Base-by-base conservation (phyloP, 2,888 invertebrate genomes). In the Pharmacophagus antenor region DNA sequence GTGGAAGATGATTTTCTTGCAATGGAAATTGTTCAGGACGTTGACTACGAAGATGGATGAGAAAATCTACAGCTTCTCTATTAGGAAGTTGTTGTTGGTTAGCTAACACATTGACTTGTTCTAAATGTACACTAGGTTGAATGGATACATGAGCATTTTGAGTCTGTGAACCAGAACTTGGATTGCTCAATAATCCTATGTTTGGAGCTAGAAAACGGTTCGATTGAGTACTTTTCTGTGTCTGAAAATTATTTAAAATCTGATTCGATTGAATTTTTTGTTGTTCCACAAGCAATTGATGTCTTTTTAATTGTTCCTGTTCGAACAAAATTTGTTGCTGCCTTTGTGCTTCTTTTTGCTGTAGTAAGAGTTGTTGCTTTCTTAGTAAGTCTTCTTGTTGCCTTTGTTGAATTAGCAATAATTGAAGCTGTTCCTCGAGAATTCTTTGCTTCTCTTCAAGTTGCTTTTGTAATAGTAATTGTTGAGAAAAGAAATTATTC, bases 311-410 rank as follows among this genome's bases (percentile, higher is more conserved):
- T 62, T 82, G 80, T 55, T 80, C 77, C 61, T 80, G 80, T 62
- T 78, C 74, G 61, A 73, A 73, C 51, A 73, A 62, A 25, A 74
- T 48, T 62, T 81, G 78, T 63, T 84, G 85, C 50, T 86, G 78
- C 23, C 82, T 80, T 61, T 91, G 87, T 10, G 79, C 69, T 66
- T 91, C 88, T 61, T 91, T 86, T 67, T 91, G 88, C 67, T 86
- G 85, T 5, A 88, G 91, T 6, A 94, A 74, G 62, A 93, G 80
- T 69, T 94, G 93, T 70, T 95, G 93, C 67, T 94, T 93, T 23
- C 93, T 84, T 23, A 94, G 80, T 53, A 95, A 86, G 65, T 94
- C 92, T 56, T 95, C 94, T 73, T 95, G 95, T 70, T 95, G 94
- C 57, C 92, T 88, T 67, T 94, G 94, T 70, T 94, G 94, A 56